A percentile compares a stretch with the other conserved stretches of the same genome.
Conservation (phyloP, 2,888 invertebrate species). For the Cheilosia impressa region DNA sequence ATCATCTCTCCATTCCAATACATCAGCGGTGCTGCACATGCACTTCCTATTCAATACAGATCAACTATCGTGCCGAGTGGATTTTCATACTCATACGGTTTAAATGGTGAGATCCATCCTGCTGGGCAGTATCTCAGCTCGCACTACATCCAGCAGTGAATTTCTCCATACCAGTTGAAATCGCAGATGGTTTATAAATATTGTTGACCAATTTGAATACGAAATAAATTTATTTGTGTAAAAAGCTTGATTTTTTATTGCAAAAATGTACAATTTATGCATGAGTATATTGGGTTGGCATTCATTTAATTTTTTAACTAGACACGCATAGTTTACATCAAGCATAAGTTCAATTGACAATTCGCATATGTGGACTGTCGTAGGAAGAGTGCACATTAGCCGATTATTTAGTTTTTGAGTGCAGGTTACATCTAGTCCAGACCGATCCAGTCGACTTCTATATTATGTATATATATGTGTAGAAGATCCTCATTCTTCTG, state of each 20-base stretch:
- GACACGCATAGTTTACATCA: too few relatives aligned
- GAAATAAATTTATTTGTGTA: slow-evolving; percentile 57
- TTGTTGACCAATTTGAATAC: slow-evolving; percentile 66
- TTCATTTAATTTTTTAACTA: too few relatives aligned
- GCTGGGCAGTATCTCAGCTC: slow-evolving; percentile 53
- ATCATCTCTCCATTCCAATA: slow-evolving; percentile 53
- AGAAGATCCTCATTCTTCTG: too few relatives aligned
- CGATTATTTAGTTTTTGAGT: too few relatives aligned
- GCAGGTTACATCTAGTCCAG: too few relatives aligned
- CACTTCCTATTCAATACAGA: slow-evolving; percentile 42
- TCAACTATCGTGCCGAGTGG: slow-evolving; percentile 57
- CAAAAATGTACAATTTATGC: too few relatives aligned
- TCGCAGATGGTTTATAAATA: slow-evolving; percentile 64
- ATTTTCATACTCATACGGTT: slow-evolving; percentile 63
- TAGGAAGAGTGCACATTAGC: too few relatives aligned
- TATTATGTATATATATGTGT: too few relatives aligned
- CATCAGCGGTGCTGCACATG: slow-evolving; percentile 19
- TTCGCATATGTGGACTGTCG: too few relatives aligned
- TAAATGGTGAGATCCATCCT: slow-evolving; percentile 47
- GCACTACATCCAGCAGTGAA: slow-evolving; percentile 63
- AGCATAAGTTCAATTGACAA: too few relatives aligned
- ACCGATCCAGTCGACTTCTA: too few relatives aligned
- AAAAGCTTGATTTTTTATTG: slow-evolving; percentile 5
- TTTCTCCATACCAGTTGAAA: slow-evolving; percentile 4
- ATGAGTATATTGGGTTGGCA: too few relatives aligned